phyloP scores from a whole-genome alignment of 92 coral and sea anemone species.

The Parazoanthus swiftii region DNA sequence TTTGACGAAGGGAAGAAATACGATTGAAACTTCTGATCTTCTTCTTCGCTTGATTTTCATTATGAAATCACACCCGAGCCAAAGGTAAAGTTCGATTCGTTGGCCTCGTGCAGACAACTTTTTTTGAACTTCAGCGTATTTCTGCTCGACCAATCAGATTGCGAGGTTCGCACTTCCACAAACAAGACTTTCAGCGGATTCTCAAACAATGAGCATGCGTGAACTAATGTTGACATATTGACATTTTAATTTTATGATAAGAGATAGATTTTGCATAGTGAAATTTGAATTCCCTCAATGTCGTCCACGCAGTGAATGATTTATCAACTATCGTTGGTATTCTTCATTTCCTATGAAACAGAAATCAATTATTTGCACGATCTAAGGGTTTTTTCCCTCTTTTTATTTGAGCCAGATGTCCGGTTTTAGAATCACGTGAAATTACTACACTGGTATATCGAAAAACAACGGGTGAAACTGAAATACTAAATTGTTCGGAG shows the following conservation, averaged over 20 bases:
- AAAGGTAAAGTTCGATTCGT: neutral
- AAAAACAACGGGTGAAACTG: neutral
- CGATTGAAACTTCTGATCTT: neutral
- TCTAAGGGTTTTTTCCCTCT: neutral
- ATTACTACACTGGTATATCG: neutral
- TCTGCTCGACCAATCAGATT: slow-evolving; percentile 42
- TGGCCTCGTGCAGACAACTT: slow-evolving; percentile 25
- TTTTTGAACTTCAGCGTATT: slow-evolving; percentile 30
- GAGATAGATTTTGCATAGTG: neutral
- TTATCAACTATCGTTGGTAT: neutral
- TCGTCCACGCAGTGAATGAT: neutral
- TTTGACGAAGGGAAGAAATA: neutral
- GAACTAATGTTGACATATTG: slow-evolving; percentile 4
- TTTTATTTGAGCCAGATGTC: slow-evolving; percentile 20
- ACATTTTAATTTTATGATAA: slow-evolving; percentile 3
- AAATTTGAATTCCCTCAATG: neutral
- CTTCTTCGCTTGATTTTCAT: slow-evolving; percentile 20
- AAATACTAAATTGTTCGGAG: neutral
- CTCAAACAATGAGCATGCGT: neutral
- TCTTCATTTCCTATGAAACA: neutral
- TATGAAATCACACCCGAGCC: slow-evolving; percentile 13
- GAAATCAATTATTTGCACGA: neutral
- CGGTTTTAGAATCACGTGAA: slow-evolving; percentile 30
- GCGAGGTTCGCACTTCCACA: slow-evolving; percentile 4
- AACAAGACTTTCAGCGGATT: slow-evolving; percentile 14